phyloP scores from a whole-genome alignment of 2,113 vertebrate species.

The Hyperopisus bebe region DNA sequence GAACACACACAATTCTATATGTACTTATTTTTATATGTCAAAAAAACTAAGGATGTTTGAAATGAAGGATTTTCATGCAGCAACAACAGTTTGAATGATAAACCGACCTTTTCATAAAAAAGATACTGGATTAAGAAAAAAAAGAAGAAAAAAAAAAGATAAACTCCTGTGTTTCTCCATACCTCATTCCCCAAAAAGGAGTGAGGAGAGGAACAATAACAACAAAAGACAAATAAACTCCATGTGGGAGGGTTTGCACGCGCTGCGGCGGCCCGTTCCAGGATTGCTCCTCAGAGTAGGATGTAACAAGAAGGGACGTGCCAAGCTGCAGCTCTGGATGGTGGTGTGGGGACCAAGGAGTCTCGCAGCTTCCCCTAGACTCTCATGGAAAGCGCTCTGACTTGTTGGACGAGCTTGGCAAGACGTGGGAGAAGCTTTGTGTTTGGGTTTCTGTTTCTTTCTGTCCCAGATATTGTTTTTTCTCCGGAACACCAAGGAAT shows the following conservation, averaged over 20 bases:
- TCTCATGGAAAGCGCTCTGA: not conserved
- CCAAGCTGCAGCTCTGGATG: not conserved
- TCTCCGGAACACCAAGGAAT: not conserved
- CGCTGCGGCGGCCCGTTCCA: not conserved
- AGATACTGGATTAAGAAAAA: constrained; percentile 35
- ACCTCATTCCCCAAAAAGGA: constrained; percentile 22
- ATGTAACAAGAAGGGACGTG: not conserved
- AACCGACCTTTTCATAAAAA: constrained; percentile 37
- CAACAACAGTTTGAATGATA: constrained; percentile 47
- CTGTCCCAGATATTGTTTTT: not conserved
- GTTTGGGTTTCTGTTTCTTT: not conserved
- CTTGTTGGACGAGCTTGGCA: not conserved
- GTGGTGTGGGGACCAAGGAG: not conserved
- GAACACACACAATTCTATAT: constrained; percentile 24
- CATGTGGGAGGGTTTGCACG: not conserved
- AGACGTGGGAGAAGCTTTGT: not conserved
- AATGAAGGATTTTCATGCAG: constrained; percentile 58
- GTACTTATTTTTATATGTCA: constrained; percentile 46
- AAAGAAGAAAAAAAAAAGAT: constrained; percentile 39
- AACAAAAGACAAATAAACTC: not conserved
- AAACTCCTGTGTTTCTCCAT: constrained; percentile 44
- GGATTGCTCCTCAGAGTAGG: not conserved
- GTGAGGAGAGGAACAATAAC: not conserved
- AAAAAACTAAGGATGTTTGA: constrained; percentile 34
- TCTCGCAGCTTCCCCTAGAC: constrained; percentile 1